Percentiles rank a stretch among this genome's conserved stretches.
Evolutionary conservation across 1,140 invertebrate genomes (phyloP).

Genomic region (Musca domestica): DNA sequence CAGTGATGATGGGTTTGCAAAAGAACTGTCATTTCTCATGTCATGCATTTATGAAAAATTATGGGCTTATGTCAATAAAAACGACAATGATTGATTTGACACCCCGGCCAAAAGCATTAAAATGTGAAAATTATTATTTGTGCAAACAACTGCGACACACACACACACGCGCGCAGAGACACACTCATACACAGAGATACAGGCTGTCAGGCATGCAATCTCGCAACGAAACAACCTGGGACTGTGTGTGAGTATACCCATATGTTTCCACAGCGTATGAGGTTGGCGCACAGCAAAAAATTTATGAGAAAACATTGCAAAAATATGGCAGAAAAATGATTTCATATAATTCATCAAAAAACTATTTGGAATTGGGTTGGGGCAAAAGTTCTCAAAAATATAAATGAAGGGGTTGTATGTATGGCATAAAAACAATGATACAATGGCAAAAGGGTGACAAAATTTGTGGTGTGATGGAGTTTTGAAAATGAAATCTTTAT

Average conservation of each 20-base stretch:
- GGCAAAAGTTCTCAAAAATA: too few relatives aligned
- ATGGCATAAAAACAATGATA: too few relatives aligned
- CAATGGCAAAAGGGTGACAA: too few relatives aligned
- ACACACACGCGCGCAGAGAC: background rate
- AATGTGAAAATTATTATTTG: slow-evolving; percentile 23
- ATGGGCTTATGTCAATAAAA: slow-evolving; percentile 31
- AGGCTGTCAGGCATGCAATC: too few relatives aligned
- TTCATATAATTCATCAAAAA: too few relatives aligned
- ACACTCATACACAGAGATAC: background rate
- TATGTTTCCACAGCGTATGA: too few relatives aligned
- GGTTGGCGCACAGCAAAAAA: background rate
- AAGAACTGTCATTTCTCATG: slow-evolving; percentile 48
- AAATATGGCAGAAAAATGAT: slow-evolving; percentile 2
- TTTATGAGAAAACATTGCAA: slow-evolving; percentile 1
- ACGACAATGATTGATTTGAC: slow-evolving; percentile 53
- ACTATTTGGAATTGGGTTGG: too few relatives aligned
- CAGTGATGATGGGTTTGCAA: slow-evolving; percentile 29
- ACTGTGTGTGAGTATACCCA: too few relatives aligned
- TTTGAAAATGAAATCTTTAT: too few relatives aligned
- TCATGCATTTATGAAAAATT: slow-evolving; percentile 31
- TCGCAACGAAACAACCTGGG: too few relatives aligned
- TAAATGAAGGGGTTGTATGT: background rate
- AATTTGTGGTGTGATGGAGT: too few relatives aligned
- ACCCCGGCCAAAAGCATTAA: slow-evolving; percentile 26
- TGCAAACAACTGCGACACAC: slow-evolving; percentile 15